These are phyloP conservation scores for Benthosema pterotum DNA, from an alignment of 2,797 vertebrate genomes.

Conservation along the genomic window DNA sequence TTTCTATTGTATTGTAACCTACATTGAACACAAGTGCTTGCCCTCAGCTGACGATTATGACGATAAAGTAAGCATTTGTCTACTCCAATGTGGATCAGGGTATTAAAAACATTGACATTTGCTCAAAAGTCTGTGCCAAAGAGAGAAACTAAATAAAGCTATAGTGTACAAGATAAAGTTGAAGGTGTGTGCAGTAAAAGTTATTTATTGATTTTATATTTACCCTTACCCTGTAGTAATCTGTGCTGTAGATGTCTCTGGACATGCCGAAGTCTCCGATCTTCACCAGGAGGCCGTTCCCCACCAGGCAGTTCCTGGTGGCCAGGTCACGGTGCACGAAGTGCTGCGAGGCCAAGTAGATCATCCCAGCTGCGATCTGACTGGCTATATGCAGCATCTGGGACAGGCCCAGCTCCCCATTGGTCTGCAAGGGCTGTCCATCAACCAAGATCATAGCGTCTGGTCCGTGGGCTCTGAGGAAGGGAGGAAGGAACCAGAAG, in stretches of 20 bases:
- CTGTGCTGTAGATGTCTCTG: slow-evolving; percentile 98
- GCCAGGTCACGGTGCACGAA: slow-evolving; percentile 98
- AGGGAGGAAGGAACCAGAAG: not conserved
- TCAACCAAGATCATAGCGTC: slow-evolving; percentile 97
- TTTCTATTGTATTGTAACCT: too few relatives aligned
- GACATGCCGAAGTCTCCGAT: slow-evolving; percentile 99
- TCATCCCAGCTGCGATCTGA: slow-evolving; percentile 96
- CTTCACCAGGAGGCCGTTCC: slow-evolving; percentile 95
- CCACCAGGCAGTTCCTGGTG: slow-evolving; percentile 97
- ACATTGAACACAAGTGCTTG: too few relatives aligned
- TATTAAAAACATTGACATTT: too few relatives aligned
- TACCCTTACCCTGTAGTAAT: slow-evolving; percentile 95
- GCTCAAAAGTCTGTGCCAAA: too few relatives aligned
- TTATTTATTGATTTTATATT: too few relatives aligned
- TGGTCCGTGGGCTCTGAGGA: slow-evolving; percentile 91
- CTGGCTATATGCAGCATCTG: slow-evolving; percentile 98
- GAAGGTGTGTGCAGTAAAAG: too few relatives aligned
- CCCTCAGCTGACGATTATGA: too few relatives aligned
- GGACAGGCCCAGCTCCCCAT: slow-evolving; percentile 92
- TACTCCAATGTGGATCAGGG: too few relatives aligned
- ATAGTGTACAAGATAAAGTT: too few relatives aligned
- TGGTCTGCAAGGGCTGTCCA: slow-evolving; percentile 92
- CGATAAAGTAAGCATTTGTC: too few relatives aligned
- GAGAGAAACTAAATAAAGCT: too few relatives aligned
- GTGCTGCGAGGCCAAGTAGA: slow-evolving; percentile 96